Evolutionary conservation across 53 echinoderm and acorn worm species (phyloP).

Genomic region (Echinarachnius parma): DNA sequence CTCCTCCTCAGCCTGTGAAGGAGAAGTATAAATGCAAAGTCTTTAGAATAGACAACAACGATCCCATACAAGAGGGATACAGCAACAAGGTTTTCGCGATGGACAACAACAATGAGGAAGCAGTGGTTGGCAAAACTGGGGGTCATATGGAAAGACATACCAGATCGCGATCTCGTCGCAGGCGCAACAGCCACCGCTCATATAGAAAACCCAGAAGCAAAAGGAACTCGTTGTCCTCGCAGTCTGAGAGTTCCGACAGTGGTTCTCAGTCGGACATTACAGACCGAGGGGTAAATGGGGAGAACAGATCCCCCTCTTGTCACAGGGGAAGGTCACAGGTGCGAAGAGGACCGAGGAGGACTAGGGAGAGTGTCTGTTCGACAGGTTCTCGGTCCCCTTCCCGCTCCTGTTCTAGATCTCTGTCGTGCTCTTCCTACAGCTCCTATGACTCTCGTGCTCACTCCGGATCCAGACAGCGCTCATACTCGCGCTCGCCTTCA

Average conservation of each 20-base stretch:
- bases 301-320: not conserved
- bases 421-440: constrained; percentile 34
- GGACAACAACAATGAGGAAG: constrained; percentile 2
- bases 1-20: not conserved
- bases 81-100: constrained; percentile 9
- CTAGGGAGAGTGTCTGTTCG: constrained; percentile 15
- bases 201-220: not conserved
- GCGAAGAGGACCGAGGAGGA: not conserved
- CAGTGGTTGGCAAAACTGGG: not conserved
- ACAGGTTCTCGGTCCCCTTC: constrained; percentile 51
- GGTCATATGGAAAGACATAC: not conserved
- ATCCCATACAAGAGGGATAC: constrained; percentile 18
- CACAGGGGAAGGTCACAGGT: not conserved
- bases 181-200: constrained; percentile 1
- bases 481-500: constrained; percentile 1
- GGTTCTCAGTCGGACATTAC: constrained; percentile 8
- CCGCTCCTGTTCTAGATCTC: constrained; percentile 57
- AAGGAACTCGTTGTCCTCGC: constrained; percentile 16
- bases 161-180: not conserved
- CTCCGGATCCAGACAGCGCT: constrained; percentile 39
- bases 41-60: too few species aligned
- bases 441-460: constrained; percentile 24
- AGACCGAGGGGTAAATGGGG: not conserved
- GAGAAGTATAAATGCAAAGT: too few species aligned
- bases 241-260: constrained; percentile 28